phyloP scores from a whole-genome alignment of 2,888 invertebrate species.

The Pseudococcus jackbeardsleyi region DNA sequence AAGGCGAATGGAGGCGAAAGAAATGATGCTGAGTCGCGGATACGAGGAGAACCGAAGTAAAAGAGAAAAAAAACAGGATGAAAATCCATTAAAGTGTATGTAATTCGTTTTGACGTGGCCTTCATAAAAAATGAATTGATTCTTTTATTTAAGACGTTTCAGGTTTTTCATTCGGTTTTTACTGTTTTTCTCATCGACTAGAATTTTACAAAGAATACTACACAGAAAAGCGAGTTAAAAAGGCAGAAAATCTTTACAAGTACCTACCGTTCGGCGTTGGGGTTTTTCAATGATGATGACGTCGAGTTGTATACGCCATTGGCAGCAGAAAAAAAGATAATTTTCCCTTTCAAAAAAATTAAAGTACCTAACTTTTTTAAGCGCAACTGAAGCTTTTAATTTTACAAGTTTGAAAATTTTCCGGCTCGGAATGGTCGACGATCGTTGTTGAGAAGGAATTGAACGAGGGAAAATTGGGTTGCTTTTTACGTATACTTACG shows the following conservation, averaged over 20 bases:
- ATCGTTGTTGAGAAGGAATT: background rate
- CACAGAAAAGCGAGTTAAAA: constrained; percentile 43
- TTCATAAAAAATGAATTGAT: constrained; percentile 54
- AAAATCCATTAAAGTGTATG: constrained; percentile 46
- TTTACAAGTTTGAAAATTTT: background rate
- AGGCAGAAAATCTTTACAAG: constrained; percentile 49
- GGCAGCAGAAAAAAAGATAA: background rate
- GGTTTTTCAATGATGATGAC: constrained; percentile 7
- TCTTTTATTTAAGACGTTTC: constrained; percentile 50
- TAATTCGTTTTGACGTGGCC: constrained; percentile 50
- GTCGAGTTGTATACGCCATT: background rate
- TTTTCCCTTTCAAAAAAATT: constrained; percentile 17
- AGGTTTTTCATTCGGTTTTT: constrained; percentile 43
- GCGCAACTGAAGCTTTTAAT: background rate
- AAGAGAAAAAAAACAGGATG: constrained; percentile 8
- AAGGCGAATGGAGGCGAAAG: constrained; percentile 2
- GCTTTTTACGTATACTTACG: background rate
- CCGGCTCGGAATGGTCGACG: background rate
- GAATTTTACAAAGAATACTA: constrained; percentile 39
- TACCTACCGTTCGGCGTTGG: background rate
- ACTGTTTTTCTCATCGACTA: constrained; percentile 37
- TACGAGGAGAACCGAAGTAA: background rate
- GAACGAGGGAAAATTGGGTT: no score
- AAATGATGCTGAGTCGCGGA: constrained; percentile 32
- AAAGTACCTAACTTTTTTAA: constrained; percentile 9